A percentile compares a stretch with the other conserved stretches of the same genome.
These are phyloP conservation scores for Leptodactylus fuscus DNA, from an alignment of 2,113 vertebrate genomes.

Conservation along the genomic window DNA sequence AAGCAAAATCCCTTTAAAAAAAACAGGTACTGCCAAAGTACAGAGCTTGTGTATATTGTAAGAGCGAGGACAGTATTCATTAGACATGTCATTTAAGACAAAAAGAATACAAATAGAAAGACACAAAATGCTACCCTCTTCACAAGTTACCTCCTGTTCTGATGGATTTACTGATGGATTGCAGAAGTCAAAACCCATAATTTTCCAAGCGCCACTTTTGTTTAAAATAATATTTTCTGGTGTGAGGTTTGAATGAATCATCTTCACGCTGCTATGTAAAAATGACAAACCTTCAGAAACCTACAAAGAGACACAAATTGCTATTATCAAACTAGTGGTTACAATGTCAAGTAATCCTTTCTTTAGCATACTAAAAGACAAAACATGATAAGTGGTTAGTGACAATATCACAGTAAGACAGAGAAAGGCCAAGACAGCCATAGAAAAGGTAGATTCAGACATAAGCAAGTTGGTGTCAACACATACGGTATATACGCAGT, in stretches of 20 bases:
- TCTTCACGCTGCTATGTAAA: conserved; percentile 96
- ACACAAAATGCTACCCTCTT: not conserved
- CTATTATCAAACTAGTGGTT: not conserved
- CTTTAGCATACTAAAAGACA: not conserved
- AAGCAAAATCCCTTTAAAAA: too few species aligned
- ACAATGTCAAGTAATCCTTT: not conserved
- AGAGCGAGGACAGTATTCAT: too few species aligned
- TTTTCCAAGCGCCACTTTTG: conserved; percentile 98
- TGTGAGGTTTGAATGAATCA: conserved; percentile 96
- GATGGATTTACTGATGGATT: conserved; percentile 91
- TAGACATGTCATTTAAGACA: too few species aligned
- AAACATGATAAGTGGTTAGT: not conserved
- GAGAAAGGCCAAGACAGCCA: not conserved
- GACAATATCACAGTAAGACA: not conserved
- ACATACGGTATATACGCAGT: not conserved
- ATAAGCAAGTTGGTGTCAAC: not conserved
- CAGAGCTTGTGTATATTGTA: too few species aligned
- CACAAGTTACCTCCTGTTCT: conserved; percentile 84
- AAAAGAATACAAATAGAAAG: not conserved
- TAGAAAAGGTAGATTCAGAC: not conserved
- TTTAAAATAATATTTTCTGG: conserved; percentile 96
- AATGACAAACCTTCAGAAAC: conserved; percentile 96
- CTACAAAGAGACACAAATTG: conserved; percentile 67
- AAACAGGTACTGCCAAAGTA: too few species aligned
- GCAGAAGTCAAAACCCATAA: conserved; percentile 98